phyloP scores from a whole-genome alignment of 2,797 vertebrate species.

The Limnodromus scolopaceus region DNA sequence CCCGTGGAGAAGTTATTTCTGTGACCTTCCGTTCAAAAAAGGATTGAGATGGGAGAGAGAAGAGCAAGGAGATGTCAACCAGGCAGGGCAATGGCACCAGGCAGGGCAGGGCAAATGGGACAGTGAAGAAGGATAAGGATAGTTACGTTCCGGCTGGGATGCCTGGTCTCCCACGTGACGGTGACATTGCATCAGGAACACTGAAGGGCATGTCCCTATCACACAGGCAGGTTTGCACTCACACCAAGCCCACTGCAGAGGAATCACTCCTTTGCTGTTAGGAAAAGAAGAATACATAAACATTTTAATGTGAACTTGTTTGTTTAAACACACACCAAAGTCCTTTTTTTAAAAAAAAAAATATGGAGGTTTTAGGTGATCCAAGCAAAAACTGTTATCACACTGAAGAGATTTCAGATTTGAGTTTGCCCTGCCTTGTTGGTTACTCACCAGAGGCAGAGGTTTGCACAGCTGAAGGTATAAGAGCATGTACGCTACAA shows the following conservation, averaged over 20 bases:
- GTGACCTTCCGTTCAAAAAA: background rate
- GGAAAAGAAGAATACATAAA: rapidly evolving
- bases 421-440: rapidly evolving
- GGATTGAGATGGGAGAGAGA: background rate
- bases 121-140: rapidly evolving
- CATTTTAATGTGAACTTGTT: rapidly evolving
- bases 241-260: background rate
- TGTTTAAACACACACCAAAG: background rate
- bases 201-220: background rate
- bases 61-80: rapidly evolving
- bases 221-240: background rate
- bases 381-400: background rate
- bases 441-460: background rate
- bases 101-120: background rate
- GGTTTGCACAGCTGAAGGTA: background rate
- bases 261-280: background rate
- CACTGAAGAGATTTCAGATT: background rate
- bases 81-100: background rate
- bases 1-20: background rate
- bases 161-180: rapidly evolving
- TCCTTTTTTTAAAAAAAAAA: background rate
- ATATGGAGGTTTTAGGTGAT: background rate
- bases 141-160: rapidly evolving
- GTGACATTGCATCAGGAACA: background rate
- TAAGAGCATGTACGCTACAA: too few species aligned